Conservation (phyloP, 2,113 vertebrate species). For the Rissa tridactyla region DNA sequence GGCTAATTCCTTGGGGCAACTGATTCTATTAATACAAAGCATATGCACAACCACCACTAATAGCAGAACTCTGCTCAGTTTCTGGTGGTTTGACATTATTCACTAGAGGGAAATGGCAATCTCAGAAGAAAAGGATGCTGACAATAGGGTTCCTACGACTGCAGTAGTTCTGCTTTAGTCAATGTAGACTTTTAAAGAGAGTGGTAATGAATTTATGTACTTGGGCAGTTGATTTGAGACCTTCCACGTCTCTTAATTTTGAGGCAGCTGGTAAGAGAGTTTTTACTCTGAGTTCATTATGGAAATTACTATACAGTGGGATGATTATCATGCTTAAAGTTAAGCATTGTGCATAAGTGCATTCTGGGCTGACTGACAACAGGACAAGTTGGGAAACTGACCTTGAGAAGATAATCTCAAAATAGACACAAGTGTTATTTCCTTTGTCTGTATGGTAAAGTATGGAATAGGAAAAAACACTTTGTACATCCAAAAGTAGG, state of each 20-base stretch:
- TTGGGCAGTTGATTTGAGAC: slow-evolving; percentile 41
- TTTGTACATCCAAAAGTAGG: not conserved
- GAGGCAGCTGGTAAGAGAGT: slow-evolving; percentile 37
- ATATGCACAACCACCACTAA: not conserved
- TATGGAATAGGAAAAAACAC: not conserved
- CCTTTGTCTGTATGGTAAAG: not conserved
- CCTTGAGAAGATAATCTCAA: slow-evolving; percentile 3
- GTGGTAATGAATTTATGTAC: not conserved
- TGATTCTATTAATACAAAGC: slow-evolving; percentile 41
- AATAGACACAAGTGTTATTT: not conserved
- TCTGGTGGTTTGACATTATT: slow-evolving; percentile 27
- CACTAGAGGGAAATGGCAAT: not conserved
- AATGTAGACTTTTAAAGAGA: not conserved
- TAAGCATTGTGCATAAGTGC: not conserved
- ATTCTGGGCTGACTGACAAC: slow-evolving; percentile 1
- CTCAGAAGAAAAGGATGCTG: not conserved
- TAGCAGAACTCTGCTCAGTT: not conserved
- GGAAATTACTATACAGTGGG: slow-evolving; percentile 18
- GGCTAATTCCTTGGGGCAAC: slow-evolving; percentile 1
- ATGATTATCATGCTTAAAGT: slow-evolving; percentile 25
- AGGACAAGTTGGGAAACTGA: slow-evolving; percentile 1
- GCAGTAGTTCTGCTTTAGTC: not conserved
- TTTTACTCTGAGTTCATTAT: slow-evolving; percentile 37
- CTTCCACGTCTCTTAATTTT: not conserved
- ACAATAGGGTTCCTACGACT: not conserved